Conservation (phyloP, 2,797 vertebrate genomes). For the Peromyscus melanophrys region DNA sequence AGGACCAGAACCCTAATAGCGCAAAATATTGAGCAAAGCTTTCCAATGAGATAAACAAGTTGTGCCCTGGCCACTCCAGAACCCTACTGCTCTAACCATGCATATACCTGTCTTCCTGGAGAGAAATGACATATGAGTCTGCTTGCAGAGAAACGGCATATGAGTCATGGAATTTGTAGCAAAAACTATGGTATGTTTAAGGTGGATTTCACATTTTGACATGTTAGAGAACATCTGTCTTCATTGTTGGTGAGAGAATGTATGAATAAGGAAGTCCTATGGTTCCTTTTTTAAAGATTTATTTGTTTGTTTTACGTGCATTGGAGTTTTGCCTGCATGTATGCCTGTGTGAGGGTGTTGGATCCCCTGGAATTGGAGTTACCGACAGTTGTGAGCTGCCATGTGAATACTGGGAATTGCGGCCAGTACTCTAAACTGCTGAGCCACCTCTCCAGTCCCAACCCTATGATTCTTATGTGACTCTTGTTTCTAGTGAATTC, state of each 20-base stretch:
- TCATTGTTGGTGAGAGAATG: neutral
- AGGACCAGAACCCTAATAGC: neutral
- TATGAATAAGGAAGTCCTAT: neutral
- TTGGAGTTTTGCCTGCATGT: neutral
- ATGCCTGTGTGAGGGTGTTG: neutral
- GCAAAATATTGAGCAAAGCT: neutral
- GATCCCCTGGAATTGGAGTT: neutral
- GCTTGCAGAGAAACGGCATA: constrained; percentile 33
- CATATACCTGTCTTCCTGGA: neutral
- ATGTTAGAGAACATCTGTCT: neutral
- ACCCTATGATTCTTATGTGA: neutral
- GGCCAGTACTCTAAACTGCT: neutral
- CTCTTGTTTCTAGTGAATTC: neutral
- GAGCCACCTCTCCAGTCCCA: neutral
- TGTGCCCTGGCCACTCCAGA: neutral
- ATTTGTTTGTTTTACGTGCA: neutral
- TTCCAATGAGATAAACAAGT: neutral
- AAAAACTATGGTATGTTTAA: neutral
- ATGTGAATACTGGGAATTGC: neutral
- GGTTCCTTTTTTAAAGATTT: neutral
- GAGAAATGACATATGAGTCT: constrained; percentile 4
- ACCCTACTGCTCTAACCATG: neutral
- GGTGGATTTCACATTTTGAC: neutral
- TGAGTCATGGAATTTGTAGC: neutral
- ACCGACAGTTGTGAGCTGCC: neutral